These are phyloP conservation scores for Caenorhabditis wallacei DNA, from an alignment of 2,888 invertebrate species.

Conservation along the genomic window DNA sequence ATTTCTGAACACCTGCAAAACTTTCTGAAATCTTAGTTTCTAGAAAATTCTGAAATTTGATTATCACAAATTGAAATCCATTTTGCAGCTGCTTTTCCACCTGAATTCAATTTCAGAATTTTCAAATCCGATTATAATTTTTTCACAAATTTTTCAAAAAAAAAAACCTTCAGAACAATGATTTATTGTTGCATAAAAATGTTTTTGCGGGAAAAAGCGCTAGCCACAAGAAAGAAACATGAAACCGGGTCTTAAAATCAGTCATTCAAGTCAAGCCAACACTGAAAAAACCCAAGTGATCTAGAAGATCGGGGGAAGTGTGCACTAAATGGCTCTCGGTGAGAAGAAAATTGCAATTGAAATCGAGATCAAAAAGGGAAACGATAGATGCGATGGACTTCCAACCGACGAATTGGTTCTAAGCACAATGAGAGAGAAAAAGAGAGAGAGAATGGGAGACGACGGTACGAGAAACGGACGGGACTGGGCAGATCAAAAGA, in stretches of 20 bases:
- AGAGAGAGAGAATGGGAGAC: not conserved
- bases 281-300: constrained; percentile 43
- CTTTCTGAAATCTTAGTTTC: too few relatives aligned
- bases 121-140: too few relatives aligned
- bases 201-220: constrained; percentile 45
- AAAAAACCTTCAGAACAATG: not conserved
- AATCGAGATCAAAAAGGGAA: not conserved
- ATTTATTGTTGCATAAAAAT: constrained; percentile 6
- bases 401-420: not conserved
- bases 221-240: constrained; percentile 13
- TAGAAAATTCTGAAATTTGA: too few relatives aligned
- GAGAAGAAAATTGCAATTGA: constrained; percentile 25
- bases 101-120: too few relatives aligned
- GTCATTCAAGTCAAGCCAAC: constrained; percentile 3
- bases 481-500: not conserved
- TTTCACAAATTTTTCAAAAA: too few relatives aligned
- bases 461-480: not conserved
- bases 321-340: not conserved
- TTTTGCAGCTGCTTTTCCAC: too few relatives aligned
- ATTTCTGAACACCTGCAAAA: too few relatives aligned
- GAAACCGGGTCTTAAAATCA: not conserved
- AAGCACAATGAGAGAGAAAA: not conserved
- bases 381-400: constrained; percentile 16
- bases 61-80: too few relatives aligned
- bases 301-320: not conserved